Evolutionary conservation across 2,113 vertebrate genomes (phyloP).

Genomic region (Setophaga kirtlandii): DNA sequence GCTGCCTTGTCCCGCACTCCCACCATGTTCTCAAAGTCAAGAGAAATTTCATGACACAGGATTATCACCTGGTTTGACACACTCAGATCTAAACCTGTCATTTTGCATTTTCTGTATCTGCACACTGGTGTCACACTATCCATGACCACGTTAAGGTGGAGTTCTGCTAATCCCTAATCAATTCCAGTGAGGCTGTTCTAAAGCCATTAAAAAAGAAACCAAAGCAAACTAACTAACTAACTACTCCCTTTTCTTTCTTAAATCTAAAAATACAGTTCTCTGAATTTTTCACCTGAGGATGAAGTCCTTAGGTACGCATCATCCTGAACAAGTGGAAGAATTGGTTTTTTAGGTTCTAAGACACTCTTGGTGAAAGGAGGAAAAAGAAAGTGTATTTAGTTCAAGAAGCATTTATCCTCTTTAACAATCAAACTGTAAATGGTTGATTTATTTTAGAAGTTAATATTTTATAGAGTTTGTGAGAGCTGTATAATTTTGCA

Average conservation of each 20-base stretch:
- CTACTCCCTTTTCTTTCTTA: background rate
- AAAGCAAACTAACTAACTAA: background rate
- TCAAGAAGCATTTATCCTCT: conserved; percentile 23
- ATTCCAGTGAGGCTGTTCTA: background rate
- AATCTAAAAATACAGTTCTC: background rate
- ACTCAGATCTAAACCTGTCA: background rate
- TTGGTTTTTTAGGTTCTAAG: background rate
- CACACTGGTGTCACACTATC: background rate
- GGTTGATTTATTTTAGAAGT: conserved; percentile 37
- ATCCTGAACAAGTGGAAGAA: background rate
- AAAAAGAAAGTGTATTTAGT: background rate
- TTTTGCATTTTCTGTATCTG: background rate
- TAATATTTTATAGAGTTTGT: conserved; percentile 39
- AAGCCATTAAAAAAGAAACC: background rate
- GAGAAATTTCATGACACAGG: background rate
- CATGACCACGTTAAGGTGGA: background rate
- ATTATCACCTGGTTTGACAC: background rate
- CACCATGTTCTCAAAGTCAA: rapidly evolving
- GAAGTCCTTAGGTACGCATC: background rate
- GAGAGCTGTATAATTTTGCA: conserved; percentile 34
- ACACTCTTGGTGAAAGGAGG: background rate
- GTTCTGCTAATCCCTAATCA: background rate
- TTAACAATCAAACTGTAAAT: conserved; percentile 39
- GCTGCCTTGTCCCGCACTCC: background rate
- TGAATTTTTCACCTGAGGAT: background rate